phyloP scores from a whole-genome alignment of 2,113 vertebrate species.

The Oncorhynchus nerka region DNA sequence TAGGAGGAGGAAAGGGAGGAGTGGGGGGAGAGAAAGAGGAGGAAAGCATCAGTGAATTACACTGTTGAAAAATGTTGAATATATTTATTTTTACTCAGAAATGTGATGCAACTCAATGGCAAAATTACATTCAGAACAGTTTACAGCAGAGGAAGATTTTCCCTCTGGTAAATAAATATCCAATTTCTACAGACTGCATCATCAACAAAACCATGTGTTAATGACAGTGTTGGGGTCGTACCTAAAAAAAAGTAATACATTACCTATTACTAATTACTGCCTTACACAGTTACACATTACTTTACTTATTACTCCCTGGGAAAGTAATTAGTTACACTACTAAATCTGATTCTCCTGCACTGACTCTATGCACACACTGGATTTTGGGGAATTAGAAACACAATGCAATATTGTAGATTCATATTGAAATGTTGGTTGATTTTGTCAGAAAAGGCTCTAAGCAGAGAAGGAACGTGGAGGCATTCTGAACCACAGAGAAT shows the following conservation, averaged over 20 bases:
- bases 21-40: not conserved
- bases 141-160: not conserved
- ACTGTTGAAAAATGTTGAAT: conserved; percentile 34
- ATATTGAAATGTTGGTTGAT: not conserved
- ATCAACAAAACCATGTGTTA: not conserved
- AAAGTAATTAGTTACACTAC: no score
- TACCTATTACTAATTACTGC: no score
- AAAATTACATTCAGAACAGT: conserved; percentile 3
- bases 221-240: not conserved
- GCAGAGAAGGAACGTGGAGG: not conserved
- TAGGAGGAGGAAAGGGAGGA: not conserved
- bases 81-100: not conserved
- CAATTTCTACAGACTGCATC: not conserved
- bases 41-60: conserved; percentile 18
- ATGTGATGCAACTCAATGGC: not conserved
- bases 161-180: not conserved
- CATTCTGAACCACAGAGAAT: not conserved
- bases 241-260: no score
- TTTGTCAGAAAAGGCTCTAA: not conserved
- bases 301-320: no score
- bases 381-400: not conserved
- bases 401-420: not conserved
- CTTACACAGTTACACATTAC: no score
- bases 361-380: no score
- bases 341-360: not conserved